phyloP scores from a whole-genome alignment of 2,797 vertebrate species.

The Tamandua tetradactyla region DNA sequence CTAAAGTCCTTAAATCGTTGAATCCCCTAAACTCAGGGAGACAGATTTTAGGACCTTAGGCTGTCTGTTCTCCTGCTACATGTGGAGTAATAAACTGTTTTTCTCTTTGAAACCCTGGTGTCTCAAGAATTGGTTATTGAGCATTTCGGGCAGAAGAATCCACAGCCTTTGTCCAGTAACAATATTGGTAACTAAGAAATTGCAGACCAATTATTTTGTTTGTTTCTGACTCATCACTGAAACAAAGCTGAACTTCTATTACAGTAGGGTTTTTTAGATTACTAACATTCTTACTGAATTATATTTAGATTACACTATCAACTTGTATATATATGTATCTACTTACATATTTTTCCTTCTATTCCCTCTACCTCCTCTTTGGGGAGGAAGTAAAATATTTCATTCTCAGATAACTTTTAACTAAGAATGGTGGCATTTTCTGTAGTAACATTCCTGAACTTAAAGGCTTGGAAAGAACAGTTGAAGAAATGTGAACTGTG shows the following conservation, averaged over 20 bases:
- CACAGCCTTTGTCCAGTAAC: constrained; percentile 5
- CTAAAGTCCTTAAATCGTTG: no score
- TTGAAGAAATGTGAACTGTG: background rate
- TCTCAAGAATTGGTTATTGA: no score
- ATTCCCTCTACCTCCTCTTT: background rate
- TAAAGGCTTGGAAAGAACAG: background rate
- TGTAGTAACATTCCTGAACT: background rate
- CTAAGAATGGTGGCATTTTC: background rate
- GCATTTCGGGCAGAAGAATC: no score
- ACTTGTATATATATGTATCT: background rate
- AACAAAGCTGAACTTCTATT: constrained; percentile 34
- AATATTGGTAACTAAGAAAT: constrained; percentile 14
- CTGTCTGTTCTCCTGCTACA: no score
- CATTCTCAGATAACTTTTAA: constrained; percentile 25
- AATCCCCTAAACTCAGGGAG: no score
- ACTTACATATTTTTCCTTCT: background rate
- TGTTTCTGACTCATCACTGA: constrained; percentile 42
- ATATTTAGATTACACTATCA: background rate
- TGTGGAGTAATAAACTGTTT: no score
- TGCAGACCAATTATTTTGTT: constrained; percentile 26
- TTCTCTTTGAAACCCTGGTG: no score
- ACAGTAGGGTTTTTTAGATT: background rate
- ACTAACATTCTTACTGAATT: background rate
- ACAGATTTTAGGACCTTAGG: no score
- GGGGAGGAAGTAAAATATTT: constrained; percentile 26